Percentiles rank a stretch among this genome's conserved stretches.
Evolutionary conservation across 2,797 vertebrate genomes (phyloP).

Genomic region (Tachyglossus aculeatus): DNA sequence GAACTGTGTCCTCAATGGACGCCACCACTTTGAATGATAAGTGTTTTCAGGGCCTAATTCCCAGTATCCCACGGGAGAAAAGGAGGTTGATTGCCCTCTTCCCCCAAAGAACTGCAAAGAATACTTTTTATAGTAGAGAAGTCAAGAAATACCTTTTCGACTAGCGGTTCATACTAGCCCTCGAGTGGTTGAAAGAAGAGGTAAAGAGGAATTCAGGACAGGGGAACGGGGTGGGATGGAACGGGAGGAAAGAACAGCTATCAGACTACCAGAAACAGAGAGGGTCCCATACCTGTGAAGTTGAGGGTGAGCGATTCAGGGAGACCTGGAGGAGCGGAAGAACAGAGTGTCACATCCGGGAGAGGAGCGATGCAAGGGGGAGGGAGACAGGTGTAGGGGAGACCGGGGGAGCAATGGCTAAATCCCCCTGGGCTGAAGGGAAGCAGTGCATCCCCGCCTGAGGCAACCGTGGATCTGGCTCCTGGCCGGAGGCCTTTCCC

Average conservation of each 20-base stretch:
- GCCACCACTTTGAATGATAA: background rate
- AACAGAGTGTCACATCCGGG: slow-evolving; percentile 21
- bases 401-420: too few species aligned
- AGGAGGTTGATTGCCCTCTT: background rate
- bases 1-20: background rate
- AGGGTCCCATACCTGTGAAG: slow-evolving; percentile 81
- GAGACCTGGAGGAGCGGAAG: slow-evolving; percentile 76
- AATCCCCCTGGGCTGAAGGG: too few species aligned
- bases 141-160: too few species aligned
- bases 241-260: background rate
- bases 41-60: slow-evolving; percentile 1
- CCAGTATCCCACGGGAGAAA: too few species aligned
- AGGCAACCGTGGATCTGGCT: too few species aligned
- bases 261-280: background rate
- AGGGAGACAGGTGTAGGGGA: too few species aligned
- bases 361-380: too few species aligned
- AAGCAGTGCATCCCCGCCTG: too few species aligned
- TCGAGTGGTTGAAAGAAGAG: background rate
- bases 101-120: accelerated
- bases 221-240: accelerated
- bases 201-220: too few species aligned
- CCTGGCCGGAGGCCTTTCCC: too few species aligned
- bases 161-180: too few species aligned
- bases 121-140: background rate
- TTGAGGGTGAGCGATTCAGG: slow-evolving; percentile 83